Percentiles rank a stretch among this genome's conserved stretches.
phyloP scores from a whole-genome alignment of 2,888 invertebrate genomes.

The Pseudococcus viburni region DNA sequence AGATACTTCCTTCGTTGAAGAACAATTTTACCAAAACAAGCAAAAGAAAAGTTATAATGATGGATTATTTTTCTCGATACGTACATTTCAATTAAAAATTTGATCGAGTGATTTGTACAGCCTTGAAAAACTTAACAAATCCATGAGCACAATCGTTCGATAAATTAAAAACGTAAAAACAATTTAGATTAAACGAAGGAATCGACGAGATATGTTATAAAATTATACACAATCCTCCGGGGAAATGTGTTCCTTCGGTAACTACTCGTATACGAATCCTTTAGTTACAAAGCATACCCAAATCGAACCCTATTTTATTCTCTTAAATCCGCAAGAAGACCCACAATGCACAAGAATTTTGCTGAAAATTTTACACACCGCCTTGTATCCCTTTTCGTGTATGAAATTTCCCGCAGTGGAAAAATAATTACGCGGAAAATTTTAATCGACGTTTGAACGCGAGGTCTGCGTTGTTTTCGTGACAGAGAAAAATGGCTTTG shows the following conservation, averaged over 20 bases:
- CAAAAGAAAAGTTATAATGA: too few relatives aligned
- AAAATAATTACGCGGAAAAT: conserved; percentile 1
- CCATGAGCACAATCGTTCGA: not conserved
- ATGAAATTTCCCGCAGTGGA: not conserved
- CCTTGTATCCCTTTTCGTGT: not conserved
- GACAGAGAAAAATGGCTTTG: conserved; percentile 21
- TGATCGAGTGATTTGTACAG: not conserved
- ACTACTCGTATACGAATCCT: not conserved
- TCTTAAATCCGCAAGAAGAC: conserved; percentile 11
- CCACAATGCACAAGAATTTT: conserved; percentile 5
- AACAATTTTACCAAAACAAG: not conserved
- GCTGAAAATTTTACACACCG: not conserved
- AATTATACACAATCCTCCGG: conserved; percentile 28
- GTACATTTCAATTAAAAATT: not conserved
- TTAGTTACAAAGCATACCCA: conserved; percentile 19
- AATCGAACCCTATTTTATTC: conserved; percentile 28
- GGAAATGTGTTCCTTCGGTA: conserved; percentile 44
- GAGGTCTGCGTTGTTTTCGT: not conserved
- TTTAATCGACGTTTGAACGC: conserved; percentile 32
- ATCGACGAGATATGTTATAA: conserved; percentile 43
- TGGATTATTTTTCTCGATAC: not conserved
- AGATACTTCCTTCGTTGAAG: not conserved
- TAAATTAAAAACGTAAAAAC: conserved; percentile 43
- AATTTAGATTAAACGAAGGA: conserved; percentile 22
- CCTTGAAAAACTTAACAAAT: not conserved